These are phyloP conservation scores for Conops quadrifasciatus DNA, from an alignment of 2,888 invertebrate species.

Conservation along the genomic window DNA sequence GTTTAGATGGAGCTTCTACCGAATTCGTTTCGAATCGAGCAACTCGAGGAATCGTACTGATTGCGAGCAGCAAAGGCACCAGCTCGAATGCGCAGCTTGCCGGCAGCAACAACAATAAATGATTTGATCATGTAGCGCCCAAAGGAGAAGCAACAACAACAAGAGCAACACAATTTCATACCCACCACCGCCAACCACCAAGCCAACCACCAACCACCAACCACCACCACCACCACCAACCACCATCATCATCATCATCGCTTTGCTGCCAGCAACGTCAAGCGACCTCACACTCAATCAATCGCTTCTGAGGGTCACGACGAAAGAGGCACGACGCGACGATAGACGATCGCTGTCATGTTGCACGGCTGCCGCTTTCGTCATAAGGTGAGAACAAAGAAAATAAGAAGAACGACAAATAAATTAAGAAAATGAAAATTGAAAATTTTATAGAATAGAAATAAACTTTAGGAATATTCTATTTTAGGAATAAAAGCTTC, in stretches of 20 bases:
- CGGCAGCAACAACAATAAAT: neutral
- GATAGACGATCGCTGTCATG: neutral
- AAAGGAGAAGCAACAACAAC: neutral
- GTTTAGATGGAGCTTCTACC: neutral
- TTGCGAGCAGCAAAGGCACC: neutral
- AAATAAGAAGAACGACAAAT: neutral
- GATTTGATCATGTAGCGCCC: neutral
- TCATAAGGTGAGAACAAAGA: neutral
- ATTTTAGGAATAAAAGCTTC: no score
- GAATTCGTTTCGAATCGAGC: conserved; percentile 18
- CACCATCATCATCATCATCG: no score
- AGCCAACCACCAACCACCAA: neutral
- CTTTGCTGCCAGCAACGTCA: no score
- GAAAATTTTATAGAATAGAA: neutral
- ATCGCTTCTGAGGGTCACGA: no score
- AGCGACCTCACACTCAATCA: no score
- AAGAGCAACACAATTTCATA: neutral
- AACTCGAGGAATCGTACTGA: conserved; percentile 29
- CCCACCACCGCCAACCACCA: neutral
- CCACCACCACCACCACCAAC: neutral
- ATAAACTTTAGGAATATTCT: no score
- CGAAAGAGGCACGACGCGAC: neutral
- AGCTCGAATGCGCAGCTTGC: neutral
- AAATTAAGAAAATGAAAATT: neutral
- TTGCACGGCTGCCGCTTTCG: neutral